phyloP scores from a whole-genome alignment of 2,888 invertebrate genomes.

The Erpobdella octoculata region DNA sequence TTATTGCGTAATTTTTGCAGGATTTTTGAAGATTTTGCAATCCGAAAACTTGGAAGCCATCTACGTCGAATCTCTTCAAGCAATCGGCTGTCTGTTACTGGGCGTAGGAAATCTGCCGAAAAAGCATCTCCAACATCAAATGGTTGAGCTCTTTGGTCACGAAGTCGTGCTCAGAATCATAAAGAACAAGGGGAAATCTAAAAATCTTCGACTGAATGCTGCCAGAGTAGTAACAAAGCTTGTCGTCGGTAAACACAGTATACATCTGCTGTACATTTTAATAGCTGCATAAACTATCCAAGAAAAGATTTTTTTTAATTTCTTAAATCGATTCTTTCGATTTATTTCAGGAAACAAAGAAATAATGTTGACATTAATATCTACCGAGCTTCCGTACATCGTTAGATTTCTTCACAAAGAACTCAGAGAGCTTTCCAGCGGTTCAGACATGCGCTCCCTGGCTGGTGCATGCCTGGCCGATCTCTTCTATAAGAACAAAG shows the following conservation, averaged over 20 bases:
- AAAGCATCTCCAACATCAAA: neutral
- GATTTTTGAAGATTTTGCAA: slow-evolving; percentile 4
- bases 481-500: neutral
- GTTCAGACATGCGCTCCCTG: neutral
- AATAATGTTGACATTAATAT: neutral
- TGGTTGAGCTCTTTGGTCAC: neutral
- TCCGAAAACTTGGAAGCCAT: neutral
- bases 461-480: neutral
- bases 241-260: too few relatives aligned
- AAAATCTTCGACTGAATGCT: neutral
- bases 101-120: neutral
- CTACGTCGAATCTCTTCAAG: neutral
- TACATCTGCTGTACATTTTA: too few relatives aligned
- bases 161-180: neutral
- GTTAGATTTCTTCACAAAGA: neutral
- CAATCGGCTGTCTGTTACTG: neutral
- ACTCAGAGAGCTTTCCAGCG: neutral
- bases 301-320: neutral
- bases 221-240: too few relatives aligned
- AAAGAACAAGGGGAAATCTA: neutral
- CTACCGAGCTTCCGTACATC: neutral
- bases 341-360: neutral
- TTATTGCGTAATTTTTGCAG: neutral
- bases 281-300: too few relatives aligned
- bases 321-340: neutral